These are phyloP conservation scores for Bovichtus diacanthus DNA, from an alignment of 2,797 vertebrate species.

Conservation along the genomic window DNA sequence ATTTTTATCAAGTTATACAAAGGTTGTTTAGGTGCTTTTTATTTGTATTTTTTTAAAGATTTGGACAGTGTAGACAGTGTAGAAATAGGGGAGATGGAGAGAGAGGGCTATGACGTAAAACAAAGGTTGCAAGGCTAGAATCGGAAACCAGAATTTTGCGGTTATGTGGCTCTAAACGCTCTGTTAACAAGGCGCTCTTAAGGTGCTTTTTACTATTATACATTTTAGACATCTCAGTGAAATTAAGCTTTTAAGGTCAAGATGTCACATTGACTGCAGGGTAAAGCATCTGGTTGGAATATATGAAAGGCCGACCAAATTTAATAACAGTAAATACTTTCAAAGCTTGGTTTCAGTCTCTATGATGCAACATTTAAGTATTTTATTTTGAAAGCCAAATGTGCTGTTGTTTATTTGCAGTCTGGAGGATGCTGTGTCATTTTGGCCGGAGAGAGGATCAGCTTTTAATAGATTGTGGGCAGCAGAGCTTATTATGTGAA, in stretches of 20 bases:
- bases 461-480: constrained; percentile 34
- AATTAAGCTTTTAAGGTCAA: neutral
- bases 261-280: neutral
- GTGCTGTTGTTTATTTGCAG: constrained; percentile 6
- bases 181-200: too few species aligned
- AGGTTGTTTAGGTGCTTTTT: neutral
- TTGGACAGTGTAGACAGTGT: too few species aligned
- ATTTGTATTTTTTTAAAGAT: too few species aligned
- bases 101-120: too few species aligned
- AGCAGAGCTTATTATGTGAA: constrained; percentile 40
- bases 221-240: neutral
- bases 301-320: neutral
- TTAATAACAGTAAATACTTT: neutral
- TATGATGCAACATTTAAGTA: neutral
- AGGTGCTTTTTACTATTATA: neutral
- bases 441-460: constrained; percentile 14
- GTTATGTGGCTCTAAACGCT: too few species aligned
- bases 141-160: too few species aligned
- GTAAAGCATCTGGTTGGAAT: neutral
- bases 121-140: too few species aligned
- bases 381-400: constrained; percentile 11
- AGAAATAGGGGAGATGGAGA: too few species aligned
- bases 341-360: neutral
- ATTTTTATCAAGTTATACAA: neutral
- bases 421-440: constrained; percentile 18